Evolutionary conservation across 2,797 vertebrate genomes (phyloP).

Genomic region (Scolopax rusticola): DNA sequence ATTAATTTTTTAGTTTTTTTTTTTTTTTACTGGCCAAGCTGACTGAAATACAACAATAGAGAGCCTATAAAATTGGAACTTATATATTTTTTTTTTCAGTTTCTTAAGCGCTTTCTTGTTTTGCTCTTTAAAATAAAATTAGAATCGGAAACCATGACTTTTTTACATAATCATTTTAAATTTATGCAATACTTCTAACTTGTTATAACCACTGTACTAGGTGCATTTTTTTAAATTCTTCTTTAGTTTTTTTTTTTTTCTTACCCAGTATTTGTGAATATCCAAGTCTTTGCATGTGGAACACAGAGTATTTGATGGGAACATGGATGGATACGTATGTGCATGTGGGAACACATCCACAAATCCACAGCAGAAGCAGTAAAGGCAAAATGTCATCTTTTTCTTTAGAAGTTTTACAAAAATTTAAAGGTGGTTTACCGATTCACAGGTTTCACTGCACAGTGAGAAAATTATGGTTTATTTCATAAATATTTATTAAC

Average conservation of each 20-base stretch:
- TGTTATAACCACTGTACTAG: not conserved
- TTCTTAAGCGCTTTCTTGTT: not conserved
- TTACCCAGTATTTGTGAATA: not conserved
- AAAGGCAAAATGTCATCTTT: not conserved
- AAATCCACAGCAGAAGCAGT: not conserved
- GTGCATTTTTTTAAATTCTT: not conserved
- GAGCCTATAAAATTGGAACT: not conserved
- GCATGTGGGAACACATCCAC: not conserved
- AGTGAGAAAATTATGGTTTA: not conserved
- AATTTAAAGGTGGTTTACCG: not conserved
- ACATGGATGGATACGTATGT: not conserved
- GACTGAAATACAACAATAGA: not conserved
- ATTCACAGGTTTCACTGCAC: not conserved
- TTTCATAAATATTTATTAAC: conserved; percentile 36
- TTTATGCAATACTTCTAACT: not conserved
- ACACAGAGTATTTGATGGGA: not conserved
- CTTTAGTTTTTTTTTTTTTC: not conserved
- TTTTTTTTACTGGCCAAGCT: not conserved
- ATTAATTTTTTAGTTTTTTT: not conserved
- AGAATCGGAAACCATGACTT: not conserved
- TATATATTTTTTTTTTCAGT: not conserved
- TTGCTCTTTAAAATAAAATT: not conserved
- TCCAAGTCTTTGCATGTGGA: not conserved
- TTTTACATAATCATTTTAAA: not conserved
- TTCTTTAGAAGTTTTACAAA: not conserved